phyloP scores from a whole-genome alignment of 2,797 vertebrate genomes.

The Catostomus latipinnis region DNA sequence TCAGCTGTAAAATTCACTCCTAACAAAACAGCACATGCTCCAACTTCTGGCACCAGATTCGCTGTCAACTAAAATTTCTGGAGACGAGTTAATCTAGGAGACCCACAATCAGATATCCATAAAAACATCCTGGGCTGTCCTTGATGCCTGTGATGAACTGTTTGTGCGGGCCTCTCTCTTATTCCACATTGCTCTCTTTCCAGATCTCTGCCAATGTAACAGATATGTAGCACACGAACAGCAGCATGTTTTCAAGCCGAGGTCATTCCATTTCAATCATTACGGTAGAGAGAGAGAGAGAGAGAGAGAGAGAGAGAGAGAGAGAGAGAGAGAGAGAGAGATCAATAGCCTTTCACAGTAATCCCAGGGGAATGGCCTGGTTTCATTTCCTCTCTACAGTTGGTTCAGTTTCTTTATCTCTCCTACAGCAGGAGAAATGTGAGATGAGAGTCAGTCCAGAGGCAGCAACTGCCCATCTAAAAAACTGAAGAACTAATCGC shows the following conservation, averaged over 20 bases:
- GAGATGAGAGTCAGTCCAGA: neutral
- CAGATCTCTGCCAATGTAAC: conserved; percentile 24
- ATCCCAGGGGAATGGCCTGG: conserved; percentile 38
- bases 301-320: conserved; percentile 27
- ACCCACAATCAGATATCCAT: neutral
- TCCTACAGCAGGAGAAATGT: conserved; percentile 21
- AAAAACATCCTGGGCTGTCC: neutral
- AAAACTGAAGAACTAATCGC: neutral
- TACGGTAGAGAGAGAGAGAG: conserved; percentile 20
- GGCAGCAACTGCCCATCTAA: neutral
- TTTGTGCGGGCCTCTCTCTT: neutral
- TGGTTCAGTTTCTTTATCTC: conserved; percentile 34
- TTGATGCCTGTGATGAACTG: neutral
- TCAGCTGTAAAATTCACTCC: conserved; percentile 10
- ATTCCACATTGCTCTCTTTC: conserved; percentile 22
- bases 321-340: conserved; percentile 13
- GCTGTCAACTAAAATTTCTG: neutral
- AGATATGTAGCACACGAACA: conserved; percentile 58
- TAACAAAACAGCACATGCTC: neutral
- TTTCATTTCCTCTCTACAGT: conserved; percentile 44
- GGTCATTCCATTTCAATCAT: conserved; percentile 65
- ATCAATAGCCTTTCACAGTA: conserved; percentile 50
- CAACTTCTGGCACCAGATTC: neutral
- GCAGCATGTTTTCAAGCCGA: conserved; percentile 60
- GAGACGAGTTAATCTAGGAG: neutral